Base-by-base conservation (phyloP, 1,140 invertebrate species). In the Stegodyphus mimosarum region DNA sequence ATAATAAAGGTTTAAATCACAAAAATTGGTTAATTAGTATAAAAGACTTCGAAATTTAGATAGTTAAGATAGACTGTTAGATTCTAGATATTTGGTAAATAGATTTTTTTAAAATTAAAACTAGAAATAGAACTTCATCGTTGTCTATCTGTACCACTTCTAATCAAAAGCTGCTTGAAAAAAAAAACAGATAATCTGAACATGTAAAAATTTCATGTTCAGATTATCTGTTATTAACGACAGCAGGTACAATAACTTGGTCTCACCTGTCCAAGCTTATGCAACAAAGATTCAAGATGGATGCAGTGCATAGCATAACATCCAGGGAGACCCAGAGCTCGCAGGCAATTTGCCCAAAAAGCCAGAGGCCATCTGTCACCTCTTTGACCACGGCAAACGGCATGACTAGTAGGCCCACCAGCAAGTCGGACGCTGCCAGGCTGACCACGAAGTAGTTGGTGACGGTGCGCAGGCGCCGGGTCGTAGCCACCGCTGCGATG, bases 301-400 rank as follows among this genome's bases (percentile, higher is more conserved):
- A 98, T 10, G 97, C 96, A 0, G 97, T 99, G 90, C 96, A 97
- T 88, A 99, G 92, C 33, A 99, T 91, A 69, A 99, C 97, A 91
- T 99, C 98, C 93, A 98, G 95, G 50, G 97, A 97, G 87, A 99
- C 96, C 98, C 98, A 99, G 64, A 97, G 97, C 91, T 99, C 96
- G 92, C 98, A 99, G 92, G 99, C 98, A 88, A 95, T 93, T 78
- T 94, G 93, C 48, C 97, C 98, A 90, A 99, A 99, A 87, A 97
- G 94, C 98, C 98, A 99, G 81, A 92, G 93, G 0, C 72, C 74
- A 7, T 77, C 73, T 2, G 76, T 76, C n/a, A 87, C 71, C 33
- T 86, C 83, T n/a, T 79, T 76, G 10, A 88, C 66, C 7, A 91
- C 89, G 0, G 90, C 89, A 55, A 92, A 89, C 2, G 92, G 92